Conservation (phyloP, 2,797 vertebrate genomes). For the Leuciscus waleckii region DNA sequence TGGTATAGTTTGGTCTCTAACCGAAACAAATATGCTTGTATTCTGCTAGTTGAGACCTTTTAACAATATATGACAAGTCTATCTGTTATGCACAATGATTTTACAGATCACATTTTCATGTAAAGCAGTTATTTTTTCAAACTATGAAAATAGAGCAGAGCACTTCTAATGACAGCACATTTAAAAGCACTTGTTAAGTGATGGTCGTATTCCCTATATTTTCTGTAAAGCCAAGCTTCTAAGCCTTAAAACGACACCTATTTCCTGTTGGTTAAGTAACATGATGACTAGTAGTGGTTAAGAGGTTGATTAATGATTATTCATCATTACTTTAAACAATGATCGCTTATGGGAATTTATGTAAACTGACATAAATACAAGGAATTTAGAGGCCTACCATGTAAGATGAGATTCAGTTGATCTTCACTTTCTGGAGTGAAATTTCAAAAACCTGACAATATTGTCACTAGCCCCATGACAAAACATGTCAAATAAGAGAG, state of each 20-base stretch:
- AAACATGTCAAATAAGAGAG: background rate
- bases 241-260: background rate
- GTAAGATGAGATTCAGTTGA: background rate
- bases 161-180: background rate
- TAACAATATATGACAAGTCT: background rate
- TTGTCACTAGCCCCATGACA: background rate
- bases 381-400: background rate
- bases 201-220: background rate
- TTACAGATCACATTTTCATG: background rate
- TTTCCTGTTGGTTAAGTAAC: background rate
- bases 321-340: background rate
- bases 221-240: background rate
- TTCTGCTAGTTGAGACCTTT: background rate
- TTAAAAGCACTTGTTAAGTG: background rate
- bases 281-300: background rate
- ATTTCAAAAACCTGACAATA: background rate
- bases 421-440: background rate
- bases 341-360: background rate
- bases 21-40: background rate
- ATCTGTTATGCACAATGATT: background rate
- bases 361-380: background rate
- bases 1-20: background rate
- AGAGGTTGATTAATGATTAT: background rate
- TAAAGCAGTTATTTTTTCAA: background rate
- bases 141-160: background rate